Base-by-base conservation (phyloP, 2,113 vertebrate species). In the Proteles cristata region DNA sequence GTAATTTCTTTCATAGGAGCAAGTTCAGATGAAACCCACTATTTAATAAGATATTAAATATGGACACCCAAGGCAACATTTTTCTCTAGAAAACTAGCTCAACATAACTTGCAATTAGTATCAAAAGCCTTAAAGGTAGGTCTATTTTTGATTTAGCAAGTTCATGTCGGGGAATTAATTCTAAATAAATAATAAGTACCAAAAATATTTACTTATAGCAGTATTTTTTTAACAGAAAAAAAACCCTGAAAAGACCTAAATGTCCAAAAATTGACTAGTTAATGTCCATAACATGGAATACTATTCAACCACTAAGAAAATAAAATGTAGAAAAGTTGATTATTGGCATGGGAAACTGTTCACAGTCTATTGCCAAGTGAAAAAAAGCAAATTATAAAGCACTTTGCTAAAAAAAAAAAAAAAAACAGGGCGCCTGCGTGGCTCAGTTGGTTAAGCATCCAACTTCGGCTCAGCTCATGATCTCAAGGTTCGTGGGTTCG, bases 351-450 rank as follows among this genome's bases (percentile, higher is more conserved):
- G 15, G 16, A 88, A 87, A 93, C 48, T 76, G 31, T 84, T 61
- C 35, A 85, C 9, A 58, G 65, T 85, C 28, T 68, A 84, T 33
- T 79, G 26, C 55, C 61, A 80, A 58, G 55, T 28, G 33, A 61
- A 63, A 93, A 90, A 90, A 84, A 48, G 16, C 39, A 96, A 93
- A 93, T 69, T 94, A 87, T 66, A 90, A 73, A 90, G 65, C 28
- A 77, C 76, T 73, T 58, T 82, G 26, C 48, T 93, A 55, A 33
- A 69, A 85, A 90, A 63, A 23, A 35, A 35, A 79, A 71, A 88
- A 68, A 39, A 39, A 39, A 39, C 39, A 39, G 39, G 39, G 39
- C 39, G 39, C 39, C 39, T 39, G 39, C 39, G 39, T 39, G 39
- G 39, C 39, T 39, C 39, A 39, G 39, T 39, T 39, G 39, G 39